These are phyloP conservation scores for human DNA, from an alignment of 2,113 vertebrate species.

Conservation along the genomic window GRCh38 chr13:19151501-19152000, in stretches of 20 bases:
- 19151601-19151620: constrained; percentile 81
- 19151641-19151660: constrained; percentile 81
- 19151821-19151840: neutral
- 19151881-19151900: constrained; percentile 82
- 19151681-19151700: constrained; percentile 9
- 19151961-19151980: neutral
- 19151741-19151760: neutral
- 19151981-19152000: neutral
- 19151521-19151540: too few species aligned
- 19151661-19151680: constrained; percentile 61
- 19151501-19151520: neutral
- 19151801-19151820: too few species aligned
- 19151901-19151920: constrained; percentile 81
- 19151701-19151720: too few species aligned
- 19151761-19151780: neutral
- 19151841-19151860: neutral
- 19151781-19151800: neutral
- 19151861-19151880: constrained; percentile 15
- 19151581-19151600: constrained; percentile 82
- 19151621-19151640: constrained; percentile 85
- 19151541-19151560: constrained; percentile 77
- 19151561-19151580: constrained; percentile 83
- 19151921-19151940: constrained; percentile 78
- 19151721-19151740: rapidly evolving
- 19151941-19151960: constrained; percentile 52